Evolutionary conservation across 2,113 vertebrate genomes (phyloP), one percentile per base, ranked within the genome.

Genomic region (Nothoprocta pentlandii): DNA sequence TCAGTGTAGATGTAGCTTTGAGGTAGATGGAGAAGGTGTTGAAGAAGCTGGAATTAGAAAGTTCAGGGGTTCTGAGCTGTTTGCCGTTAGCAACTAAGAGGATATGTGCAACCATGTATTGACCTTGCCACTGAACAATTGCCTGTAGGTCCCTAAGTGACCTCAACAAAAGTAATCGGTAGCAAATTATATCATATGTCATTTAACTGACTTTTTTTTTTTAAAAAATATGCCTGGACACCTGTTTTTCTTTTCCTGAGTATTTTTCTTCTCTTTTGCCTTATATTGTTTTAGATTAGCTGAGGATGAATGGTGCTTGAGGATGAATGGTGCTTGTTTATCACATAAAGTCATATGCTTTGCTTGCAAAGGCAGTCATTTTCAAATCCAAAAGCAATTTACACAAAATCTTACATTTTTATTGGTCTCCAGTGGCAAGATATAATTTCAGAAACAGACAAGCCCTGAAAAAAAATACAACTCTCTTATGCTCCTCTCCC

Each of bases 391-490:
- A 93, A 20, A 70, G 71, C 76, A 85, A 91, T 89, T 93, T 93
- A 61, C 92, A 90, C 80, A 53, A 75, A 92, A 66, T 94, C 83
- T 86, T 80, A 84, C 67, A 39, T 51, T 61, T 96, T 95, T 95
- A 95, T 95, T 93, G 77, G 95, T 95, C 93, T 94, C 95, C 32
- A 83, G 54, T 75, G 94, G 63, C 41, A 87, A 68, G 85, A 56
- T 85, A 63, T 91, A 87, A 93, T 95, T 92, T 92, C 89, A 91
- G 85, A 93, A 96, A 89, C 93, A 95, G 94, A 78, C 42, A 53
- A 89, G 49, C 22, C 22, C 61, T 89, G 85, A 92, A 87, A 59
- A 90, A 94, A 91, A 85, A 42, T 42, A 80, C 71, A 84, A 70
- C 94, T 92, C 92, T 93, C 71, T 67, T 93, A 41, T 80, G 36